These are phyloP conservation scores for Mionectes macconnelli DNA, from an alignment of 2,113 vertebrate genomes.

Conservation along the genomic window DNA sequence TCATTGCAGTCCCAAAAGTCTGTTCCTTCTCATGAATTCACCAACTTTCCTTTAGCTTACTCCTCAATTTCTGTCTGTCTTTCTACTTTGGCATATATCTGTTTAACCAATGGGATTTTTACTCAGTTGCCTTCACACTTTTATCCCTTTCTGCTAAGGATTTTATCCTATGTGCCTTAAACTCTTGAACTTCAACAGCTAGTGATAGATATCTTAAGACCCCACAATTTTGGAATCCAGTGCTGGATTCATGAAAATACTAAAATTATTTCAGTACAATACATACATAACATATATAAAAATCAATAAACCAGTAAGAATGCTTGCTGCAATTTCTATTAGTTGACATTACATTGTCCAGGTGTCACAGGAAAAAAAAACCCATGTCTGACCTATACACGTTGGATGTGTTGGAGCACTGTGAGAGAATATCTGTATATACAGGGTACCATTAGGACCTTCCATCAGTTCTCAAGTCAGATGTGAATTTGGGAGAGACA, in stretches of 20 bases:
- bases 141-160: neutral
- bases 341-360: neutral
- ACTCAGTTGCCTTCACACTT: neutral
- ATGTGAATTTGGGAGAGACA: neutral
- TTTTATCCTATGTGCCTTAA: neutral
- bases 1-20: neutral
- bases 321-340: neutral
- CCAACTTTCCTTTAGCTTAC: neutral
- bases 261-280: neutral
- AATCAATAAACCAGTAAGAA: neutral
- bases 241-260: neutral
- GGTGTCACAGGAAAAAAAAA: neutral
- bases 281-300: neutral
- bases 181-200: neutral
- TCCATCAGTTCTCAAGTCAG: neutral
- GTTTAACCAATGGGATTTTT: neutral
- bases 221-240: neutral
- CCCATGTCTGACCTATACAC: accelerated
- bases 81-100: neutral
- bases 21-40: neutral
- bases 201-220: neutral
- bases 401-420: neutral
- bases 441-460: neutral
- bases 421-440: neutral
- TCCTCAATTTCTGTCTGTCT: neutral